Evolutionary conservation across 1,140 invertebrate species (phyloP).

Genomic region (Caenorhabditis remanei): DNA sequence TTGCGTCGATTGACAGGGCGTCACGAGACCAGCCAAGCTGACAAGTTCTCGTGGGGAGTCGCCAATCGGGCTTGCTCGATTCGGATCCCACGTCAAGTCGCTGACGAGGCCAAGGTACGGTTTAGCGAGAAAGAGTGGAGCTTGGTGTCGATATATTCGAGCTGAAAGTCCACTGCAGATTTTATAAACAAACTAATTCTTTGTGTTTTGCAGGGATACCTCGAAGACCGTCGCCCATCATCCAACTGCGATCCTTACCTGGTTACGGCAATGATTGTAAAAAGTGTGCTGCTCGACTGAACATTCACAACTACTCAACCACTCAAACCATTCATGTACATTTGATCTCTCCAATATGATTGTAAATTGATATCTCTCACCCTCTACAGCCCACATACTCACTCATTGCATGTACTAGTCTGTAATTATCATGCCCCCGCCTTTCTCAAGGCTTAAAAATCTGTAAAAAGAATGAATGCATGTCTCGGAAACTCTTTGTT

Average conservation of each 20-base stretch:
- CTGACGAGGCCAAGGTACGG: constrained; percentile 83
- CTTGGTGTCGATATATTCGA: not conserved
- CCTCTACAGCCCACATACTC: not conserved
- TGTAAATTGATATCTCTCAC: constrained; percentile 9
- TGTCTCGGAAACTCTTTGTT: not conserved
- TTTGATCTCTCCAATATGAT: not conserved
- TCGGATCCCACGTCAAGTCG: constrained; percentile 86
- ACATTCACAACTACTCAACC: not conserved
- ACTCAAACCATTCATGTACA: not conserved
- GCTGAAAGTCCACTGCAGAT: not conserved
- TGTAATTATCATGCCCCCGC: not conserved
- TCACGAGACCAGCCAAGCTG: constrained; percentile 88
- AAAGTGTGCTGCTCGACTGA: constrained; percentile 26
- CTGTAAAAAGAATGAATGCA: not conserved
- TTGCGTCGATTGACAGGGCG: constrained; percentile 88
- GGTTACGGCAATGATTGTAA: constrained; percentile 73
- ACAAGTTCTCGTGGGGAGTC: constrained; percentile 86
- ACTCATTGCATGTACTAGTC: not conserved
- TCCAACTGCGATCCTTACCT: constrained; percentile 93
- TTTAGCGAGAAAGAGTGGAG: not conserved
- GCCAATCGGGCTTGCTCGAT: constrained; percentile 87
- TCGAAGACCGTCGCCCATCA: constrained; percentile 92
- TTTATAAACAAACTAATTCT: not conserved
- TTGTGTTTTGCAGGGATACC: constrained; percentile 84
- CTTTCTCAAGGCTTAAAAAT: not conserved